Base-by-base conservation (phyloP, 2,797 vertebrate species). In the Halcyon leucocephala region DNA sequence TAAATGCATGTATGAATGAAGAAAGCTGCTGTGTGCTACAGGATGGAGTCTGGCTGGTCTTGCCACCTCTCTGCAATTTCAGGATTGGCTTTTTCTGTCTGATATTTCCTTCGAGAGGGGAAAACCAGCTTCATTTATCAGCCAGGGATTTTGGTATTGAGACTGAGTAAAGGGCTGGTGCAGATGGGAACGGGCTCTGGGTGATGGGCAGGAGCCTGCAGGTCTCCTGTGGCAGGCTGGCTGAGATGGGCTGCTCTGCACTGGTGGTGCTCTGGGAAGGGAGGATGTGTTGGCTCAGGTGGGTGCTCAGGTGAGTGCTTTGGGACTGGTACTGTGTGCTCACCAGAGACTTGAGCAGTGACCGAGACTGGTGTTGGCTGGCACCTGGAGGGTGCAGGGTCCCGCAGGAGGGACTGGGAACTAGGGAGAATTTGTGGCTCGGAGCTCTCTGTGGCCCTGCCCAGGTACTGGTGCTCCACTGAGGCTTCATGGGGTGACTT, bases 261-360 rank as follows among this genome's bases (percentile, higher is more conserved):
- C 66, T 57, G 57, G 46, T 54, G 61, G 12, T 76, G 78, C 58
- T 82, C 17, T 42, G 16, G 54, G 60, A 9, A 9, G 55, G 57
- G 42, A 44, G 37, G 14, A 4, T 3, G 6, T n/a, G 55, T 41
- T 64, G n/a, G 33, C 19, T 64, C 1, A 1, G 49, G 7, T 25
- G 10, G 52, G 46, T 7, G 1, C 57, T 54, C 1, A 1, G 49
- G 7, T 25, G 10, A 48, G 46, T 7, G 1, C 57, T 54, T 44
- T 61, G 57, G 35, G 61, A 29, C 51, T n/a, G 24, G 37, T 46
- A 6, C 4, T 37, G 22, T 48, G 62, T 39, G 39, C 83, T 79
- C 55, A 42, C 29, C 26, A 42, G 48, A 10, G 42, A 16, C 41
- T n/a, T 26, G 29, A 79, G 57, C 1, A 0, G 41, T 44, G 54